These are phyloP conservation scores for Caretta caretta DNA, from an alignment of 2,113 vertebrate species.

Conservation along the genomic window DNA sequence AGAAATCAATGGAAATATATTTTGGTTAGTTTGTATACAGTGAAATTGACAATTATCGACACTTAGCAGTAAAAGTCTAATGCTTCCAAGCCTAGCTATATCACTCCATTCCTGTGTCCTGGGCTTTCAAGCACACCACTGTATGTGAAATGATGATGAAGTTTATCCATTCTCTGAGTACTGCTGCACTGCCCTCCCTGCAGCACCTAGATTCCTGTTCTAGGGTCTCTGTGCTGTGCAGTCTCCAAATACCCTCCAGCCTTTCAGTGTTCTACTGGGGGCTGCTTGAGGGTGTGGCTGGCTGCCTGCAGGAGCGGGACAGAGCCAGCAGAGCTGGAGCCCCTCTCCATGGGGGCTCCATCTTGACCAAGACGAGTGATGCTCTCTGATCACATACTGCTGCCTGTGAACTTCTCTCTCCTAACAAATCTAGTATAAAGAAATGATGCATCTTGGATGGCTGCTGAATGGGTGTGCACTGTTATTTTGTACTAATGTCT, in stretches of 20 bases:
- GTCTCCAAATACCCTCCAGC: background rate
- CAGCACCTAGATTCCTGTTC: conserved; percentile 64
- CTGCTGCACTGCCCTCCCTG: conserved; percentile 36
- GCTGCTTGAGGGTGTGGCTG: conserved; percentile 6
- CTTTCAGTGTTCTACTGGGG: conserved; percentile 72
- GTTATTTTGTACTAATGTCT: background rate
- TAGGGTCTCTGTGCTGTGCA: conserved; percentile 53
- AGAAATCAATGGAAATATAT: background rate
- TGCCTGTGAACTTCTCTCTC: background rate
- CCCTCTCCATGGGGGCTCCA: background rate
- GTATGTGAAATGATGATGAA: conserved; percentile 82
- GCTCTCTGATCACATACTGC: conserved; percentile 79
- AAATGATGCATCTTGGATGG: background rate
- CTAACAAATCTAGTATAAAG: background rate
- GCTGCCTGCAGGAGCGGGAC: conserved; percentile 37
- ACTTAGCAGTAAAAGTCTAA: background rate
- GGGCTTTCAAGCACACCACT: background rate
- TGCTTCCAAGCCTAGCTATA: background rate
- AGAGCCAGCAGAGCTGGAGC: background rate
- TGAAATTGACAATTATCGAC: background rate
- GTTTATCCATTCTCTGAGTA: conserved; percentile 87
- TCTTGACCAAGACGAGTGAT: conserved; percentile 72
- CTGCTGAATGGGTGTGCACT: background rate
- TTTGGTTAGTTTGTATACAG: background rate
- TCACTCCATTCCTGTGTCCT: background rate